Conservation (phyloP, 2,797 vertebrate species). For the Amphiprion clarkii region DNA sequence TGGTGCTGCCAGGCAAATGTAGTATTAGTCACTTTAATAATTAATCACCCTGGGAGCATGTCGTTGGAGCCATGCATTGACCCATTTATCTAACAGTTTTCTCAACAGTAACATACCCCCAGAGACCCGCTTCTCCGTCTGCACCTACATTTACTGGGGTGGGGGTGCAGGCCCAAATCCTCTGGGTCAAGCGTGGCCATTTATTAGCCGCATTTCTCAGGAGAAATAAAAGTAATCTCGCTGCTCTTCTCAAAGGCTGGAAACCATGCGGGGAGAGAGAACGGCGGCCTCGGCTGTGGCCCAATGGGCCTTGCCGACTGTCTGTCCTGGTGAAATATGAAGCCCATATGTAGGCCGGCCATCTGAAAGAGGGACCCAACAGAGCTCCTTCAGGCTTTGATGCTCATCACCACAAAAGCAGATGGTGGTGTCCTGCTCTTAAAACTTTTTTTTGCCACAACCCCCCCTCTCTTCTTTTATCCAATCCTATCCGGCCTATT, state of each 20-base stretch:
- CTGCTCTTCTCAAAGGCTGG: slow-evolving; percentile 74
- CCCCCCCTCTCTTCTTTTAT: slow-evolving; percentile 74
- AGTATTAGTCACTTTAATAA: slow-evolving; percentile 89
- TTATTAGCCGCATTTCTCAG: slow-evolving; percentile 82
- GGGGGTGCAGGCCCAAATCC: slow-evolving; percentile 67
- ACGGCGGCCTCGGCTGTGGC: slow-evolving; percentile 69
- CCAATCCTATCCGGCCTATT: slow-evolving; percentile 83
- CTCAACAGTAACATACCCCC: slow-evolving; percentile 74
- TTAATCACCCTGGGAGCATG: slow-evolving; percentile 85
- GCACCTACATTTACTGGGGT: slow-evolving; percentile 62
- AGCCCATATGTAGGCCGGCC: slow-evolving; percentile 84
- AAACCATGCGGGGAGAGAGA: slow-evolving; percentile 78
- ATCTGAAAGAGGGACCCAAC: slow-evolving; percentile 83
- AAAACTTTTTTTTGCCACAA: slow-evolving; percentile 72
- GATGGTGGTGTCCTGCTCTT: slow-evolving; percentile 83
- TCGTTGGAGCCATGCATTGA: slow-evolving; percentile 80
- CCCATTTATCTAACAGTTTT: slow-evolving; percentile 83
- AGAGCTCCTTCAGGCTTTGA: slow-evolving; percentile 86
- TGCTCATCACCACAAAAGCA: slow-evolving; percentile 88
- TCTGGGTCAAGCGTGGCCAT: slow-evolving; percentile 82
- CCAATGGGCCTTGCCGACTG: slow-evolving; percentile 74
- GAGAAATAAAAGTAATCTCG: slow-evolving; percentile 81
- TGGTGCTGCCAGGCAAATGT: slow-evolving; percentile 83
- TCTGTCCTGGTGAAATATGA: slow-evolving; percentile 85
- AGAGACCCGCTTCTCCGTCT: slow-evolving; percentile 50